Conservation (phyloP, 2,797 vertebrate genomes). For the Sebastes cheni region DNA sequence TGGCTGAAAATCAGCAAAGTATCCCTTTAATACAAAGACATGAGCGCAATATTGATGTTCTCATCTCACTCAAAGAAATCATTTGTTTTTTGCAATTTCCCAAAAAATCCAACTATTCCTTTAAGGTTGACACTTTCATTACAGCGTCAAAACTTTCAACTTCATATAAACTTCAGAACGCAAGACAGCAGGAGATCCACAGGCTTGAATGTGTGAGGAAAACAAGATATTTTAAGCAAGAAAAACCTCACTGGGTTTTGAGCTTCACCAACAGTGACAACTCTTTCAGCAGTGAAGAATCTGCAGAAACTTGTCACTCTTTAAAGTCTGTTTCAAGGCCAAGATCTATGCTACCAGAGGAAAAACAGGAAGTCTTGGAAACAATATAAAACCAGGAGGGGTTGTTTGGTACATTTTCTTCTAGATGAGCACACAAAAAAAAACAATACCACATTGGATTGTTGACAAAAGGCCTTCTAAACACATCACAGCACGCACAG, state of each 20-base stretch:
- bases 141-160: not conserved
- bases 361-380: not conserved
- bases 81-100: not conserved
- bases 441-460: not conserved
- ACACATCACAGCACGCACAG: not conserved
- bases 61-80: not conserved
- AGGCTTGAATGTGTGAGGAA: not conserved
- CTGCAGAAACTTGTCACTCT: not conserved
- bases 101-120: not conserved
- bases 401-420: not conserved
- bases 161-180: not conserved
- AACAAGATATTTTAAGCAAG: not conserved
- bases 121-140: not conserved
- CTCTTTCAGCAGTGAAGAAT: not conserved
- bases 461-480: not conserved
- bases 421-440: not conserved
- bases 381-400: not conserved
- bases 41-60: not conserved
- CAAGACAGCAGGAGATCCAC: not conserved
- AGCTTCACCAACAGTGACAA: not conserved
- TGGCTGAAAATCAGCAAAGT: not conserved
- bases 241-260: not conserved
- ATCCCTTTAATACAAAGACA: not conserved
- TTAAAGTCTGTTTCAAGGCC: not conserved
- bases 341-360: not conserved